These are phyloP conservation scores for Crax fasciolata DNA, from an alignment of 2,797 vertebrate species.

Conservation along the genomic window DNA sequence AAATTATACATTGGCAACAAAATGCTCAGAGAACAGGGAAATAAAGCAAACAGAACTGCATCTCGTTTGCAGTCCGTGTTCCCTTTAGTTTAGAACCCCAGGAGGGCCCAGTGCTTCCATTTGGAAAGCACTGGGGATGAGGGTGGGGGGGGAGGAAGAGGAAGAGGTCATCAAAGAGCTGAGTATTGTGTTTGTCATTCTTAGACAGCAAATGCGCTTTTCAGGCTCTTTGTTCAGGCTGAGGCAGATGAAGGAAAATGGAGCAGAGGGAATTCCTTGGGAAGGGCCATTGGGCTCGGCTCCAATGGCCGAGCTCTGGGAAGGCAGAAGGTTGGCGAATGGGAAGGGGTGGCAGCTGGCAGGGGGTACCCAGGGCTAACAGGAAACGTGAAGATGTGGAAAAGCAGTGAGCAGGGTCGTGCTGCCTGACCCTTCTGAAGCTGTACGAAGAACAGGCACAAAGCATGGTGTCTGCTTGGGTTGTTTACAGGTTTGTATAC, in stretches of 20 bases:
- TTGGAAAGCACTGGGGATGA: neutral
- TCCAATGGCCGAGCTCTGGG: accelerated
- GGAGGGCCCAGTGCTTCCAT: neutral
- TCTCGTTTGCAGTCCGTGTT: neutral
- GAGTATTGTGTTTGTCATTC: neutral
- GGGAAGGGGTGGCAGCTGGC: neutral
- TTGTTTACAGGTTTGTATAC: neutral
- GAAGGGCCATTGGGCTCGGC: no score
- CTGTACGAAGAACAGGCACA: neutral
- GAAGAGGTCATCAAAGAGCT: neutral
- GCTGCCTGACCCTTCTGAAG: neutral
- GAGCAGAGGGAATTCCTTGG: neutral
- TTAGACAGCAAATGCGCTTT: neutral
- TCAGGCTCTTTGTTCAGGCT: neutral
- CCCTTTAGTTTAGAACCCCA: neutral
- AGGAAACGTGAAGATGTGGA: neutral
- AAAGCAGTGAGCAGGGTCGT: neutral
- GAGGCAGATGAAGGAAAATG: neutral
- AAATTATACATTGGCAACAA: neutral
- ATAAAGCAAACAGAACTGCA: neutral
- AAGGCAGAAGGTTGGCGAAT: accelerated
- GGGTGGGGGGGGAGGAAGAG: neutral
- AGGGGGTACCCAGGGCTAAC: neutral
- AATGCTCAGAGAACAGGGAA: neutral
- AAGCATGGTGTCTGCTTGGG: neutral